Percentiles rank a stretch among this genome's conserved stretches.
Conservation (phyloP, 2,113 vertebrate species). For the Pyrgilauda ruficollis region DNA sequence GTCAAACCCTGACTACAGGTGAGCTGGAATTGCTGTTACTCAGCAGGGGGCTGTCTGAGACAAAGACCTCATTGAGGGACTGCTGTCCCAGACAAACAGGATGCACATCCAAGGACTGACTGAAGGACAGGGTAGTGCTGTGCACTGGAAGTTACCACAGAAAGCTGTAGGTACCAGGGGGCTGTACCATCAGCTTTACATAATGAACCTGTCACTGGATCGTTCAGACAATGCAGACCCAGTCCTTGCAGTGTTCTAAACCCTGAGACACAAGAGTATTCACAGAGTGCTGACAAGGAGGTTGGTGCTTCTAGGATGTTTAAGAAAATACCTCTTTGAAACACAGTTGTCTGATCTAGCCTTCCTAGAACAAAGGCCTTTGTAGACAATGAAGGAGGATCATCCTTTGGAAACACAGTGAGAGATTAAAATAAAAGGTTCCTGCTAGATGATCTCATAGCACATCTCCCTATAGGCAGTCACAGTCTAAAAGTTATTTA, state of each 20-base stretch:
- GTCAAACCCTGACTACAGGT: background rate
- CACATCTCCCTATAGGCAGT: background rate
- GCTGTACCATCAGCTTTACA: background rate
- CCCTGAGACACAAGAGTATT: background rate
- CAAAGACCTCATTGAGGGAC: background rate
- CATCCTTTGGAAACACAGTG: constrained; percentile 14
- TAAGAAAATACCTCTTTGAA: background rate
- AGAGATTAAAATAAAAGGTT: constrained; percentile 2
- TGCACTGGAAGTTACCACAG: background rate
- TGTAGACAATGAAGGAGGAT: background rate
- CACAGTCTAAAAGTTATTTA: background rate
- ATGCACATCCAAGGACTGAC: background rate
- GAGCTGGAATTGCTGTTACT: background rate
- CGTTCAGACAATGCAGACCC: background rate
- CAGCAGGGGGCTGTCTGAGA: background rate
- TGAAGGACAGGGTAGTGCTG: background rate
- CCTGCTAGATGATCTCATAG: background rate
- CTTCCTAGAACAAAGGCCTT: background rate
- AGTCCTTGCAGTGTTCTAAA: background rate
- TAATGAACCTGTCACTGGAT: background rate
- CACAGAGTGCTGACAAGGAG: background rate
- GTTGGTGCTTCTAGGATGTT: background rate
- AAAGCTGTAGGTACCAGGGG: background rate
- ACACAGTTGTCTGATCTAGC: background rate
- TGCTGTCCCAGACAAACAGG: background rate